Percentiles rank a stretch among this genome's conserved stretches.
These are phyloP conservation scores for Thalassarche chlororhynchos DNA, from an alignment of 2,113 vertebrate genomes.

Conservation along the genomic window DNA sequence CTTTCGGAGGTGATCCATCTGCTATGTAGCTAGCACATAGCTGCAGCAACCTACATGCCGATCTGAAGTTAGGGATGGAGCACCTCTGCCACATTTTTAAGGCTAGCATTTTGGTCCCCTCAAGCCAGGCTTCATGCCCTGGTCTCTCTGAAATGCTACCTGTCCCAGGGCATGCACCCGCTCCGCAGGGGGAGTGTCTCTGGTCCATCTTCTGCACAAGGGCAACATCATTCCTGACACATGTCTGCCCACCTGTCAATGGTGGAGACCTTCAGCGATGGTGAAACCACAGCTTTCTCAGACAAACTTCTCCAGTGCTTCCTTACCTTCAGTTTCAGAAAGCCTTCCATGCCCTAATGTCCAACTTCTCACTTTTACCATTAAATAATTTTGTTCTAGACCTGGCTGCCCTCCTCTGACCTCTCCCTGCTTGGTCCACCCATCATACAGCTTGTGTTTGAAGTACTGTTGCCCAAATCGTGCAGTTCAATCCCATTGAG, in stretches of 20 bases:
- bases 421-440: neutral
- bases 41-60: neutral
- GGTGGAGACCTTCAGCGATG: neutral
- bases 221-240: neutral
- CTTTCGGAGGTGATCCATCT: neutral
- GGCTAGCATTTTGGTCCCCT: neutral
- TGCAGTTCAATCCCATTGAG: neutral
- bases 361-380: neutral
- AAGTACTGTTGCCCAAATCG: neutral
- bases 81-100: accelerated
- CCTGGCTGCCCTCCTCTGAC: neutral
- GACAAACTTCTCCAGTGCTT: neutral
- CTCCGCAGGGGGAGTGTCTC: neutral
- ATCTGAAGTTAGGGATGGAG: neutral
- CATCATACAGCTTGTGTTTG: neutral
- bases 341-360: neutral
- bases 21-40: accelerated
- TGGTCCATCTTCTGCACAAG: neutral
- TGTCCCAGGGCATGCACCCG: neutral
- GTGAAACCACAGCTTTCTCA: neutral
- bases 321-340: neutral
- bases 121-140: neutral
- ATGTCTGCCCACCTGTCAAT: accelerated
- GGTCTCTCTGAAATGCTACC: neutral
- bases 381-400: neutral